A percentile compares a stretch with the other conserved stretches of the same genome.
phyloP scores from a whole-genome alignment of 2,888 invertebrate genomes.

The Epinotia ramella region DNA sequence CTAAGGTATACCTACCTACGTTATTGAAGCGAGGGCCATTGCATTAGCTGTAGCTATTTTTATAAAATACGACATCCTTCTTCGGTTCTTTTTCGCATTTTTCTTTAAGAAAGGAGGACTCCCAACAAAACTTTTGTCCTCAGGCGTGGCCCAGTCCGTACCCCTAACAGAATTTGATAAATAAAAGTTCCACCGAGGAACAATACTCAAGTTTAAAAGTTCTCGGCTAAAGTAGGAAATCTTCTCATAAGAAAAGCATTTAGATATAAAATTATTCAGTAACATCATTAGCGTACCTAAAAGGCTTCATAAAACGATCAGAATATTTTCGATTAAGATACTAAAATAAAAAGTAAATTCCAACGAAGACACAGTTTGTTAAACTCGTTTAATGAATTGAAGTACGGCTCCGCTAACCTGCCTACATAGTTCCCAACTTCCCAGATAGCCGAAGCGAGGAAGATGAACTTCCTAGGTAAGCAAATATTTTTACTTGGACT shows the following conservation, averaged over 20 bases:
- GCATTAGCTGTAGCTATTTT: not conserved
- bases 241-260: constrained; percentile 6
- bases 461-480: constrained; percentile 40
- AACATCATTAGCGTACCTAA: constrained; percentile 2
- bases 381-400: constrained; percentile 34
- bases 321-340: not conserved
- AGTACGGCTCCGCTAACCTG: constrained; percentile 4
- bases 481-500: constrained; percentile 45
- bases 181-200: constrained; percentile 63
- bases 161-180: constrained; percentile 69
- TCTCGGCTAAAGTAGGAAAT: constrained; percentile 42
- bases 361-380: constrained; percentile 5
- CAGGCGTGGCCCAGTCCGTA: constrained; percentile 56
- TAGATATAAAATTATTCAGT: constrained; percentile 6
- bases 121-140: constrained; percentile 56
- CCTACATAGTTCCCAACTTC: constrained; percentile 26
- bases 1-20: not conserved
- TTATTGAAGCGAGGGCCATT: not conserved
- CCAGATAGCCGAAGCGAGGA: constrained; percentile 17
- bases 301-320: not conserved
- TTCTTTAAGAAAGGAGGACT: constrained; percentile 15
- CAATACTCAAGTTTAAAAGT: constrained; percentile 64
- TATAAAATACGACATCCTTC: not conserved
- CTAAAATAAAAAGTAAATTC: not conserved
- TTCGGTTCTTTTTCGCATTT: constrained; percentile 2